Evolutionary conservation across 2,888 invertebrate genomes (phyloP).

Genomic region (Eupithecia subumbrata): DNA sequence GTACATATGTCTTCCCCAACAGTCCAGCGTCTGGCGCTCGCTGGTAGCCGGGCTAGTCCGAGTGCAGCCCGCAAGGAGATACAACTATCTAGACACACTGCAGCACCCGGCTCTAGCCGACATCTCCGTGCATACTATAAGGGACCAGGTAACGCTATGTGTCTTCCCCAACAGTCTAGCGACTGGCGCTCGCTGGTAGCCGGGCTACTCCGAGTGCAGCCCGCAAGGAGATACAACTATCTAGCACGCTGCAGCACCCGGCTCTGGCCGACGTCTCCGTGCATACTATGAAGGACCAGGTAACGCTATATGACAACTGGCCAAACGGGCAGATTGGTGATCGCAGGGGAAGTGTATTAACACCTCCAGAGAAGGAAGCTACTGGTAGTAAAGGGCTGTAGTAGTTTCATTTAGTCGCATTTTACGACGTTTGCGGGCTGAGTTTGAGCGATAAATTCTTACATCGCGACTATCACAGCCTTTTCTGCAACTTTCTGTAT

Average conservation of each 20-base stretch:
- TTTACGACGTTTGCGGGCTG: no score
- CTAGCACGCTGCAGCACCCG: slow-evolving; percentile 79
- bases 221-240: slow-evolving; percentile 71
- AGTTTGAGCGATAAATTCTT: no score
- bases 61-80: slow-evolving; percentile 67
- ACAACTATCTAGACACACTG: slow-evolving; percentile 77
- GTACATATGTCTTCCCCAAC: neutral
- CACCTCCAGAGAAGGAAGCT: slow-evolving; percentile 44
- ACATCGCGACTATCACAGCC: no score
- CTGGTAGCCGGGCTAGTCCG: slow-evolving; percentile 69
- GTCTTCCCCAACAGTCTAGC: slow-evolving; percentile 43
- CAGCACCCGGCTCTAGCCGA: slow-evolving; percentile 83
- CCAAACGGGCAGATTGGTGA: neutral
- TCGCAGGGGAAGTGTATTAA: neutral
- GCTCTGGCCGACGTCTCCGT: slow-evolving; percentile 85
- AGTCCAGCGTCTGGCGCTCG: slow-evolving; percentile 65
- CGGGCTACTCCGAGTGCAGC: slow-evolving; percentile 66
- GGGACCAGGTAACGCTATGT: slow-evolving; percentile 72
- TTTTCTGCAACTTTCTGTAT: neutral
- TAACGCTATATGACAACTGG: neutral
- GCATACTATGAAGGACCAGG: slow-evolving; percentile 83
- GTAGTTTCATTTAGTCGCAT: no score
- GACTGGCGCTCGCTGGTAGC: slow-evolving; percentile 69
- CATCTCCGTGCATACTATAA: slow-evolving; percentile 82
- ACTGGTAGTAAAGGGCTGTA: neutral